Percentiles rank a stretch among this genome's conserved stretches.
phyloP scores from a whole-genome alignment of 2,797 vertebrate genomes.

The Myotis planiceps region DNA sequence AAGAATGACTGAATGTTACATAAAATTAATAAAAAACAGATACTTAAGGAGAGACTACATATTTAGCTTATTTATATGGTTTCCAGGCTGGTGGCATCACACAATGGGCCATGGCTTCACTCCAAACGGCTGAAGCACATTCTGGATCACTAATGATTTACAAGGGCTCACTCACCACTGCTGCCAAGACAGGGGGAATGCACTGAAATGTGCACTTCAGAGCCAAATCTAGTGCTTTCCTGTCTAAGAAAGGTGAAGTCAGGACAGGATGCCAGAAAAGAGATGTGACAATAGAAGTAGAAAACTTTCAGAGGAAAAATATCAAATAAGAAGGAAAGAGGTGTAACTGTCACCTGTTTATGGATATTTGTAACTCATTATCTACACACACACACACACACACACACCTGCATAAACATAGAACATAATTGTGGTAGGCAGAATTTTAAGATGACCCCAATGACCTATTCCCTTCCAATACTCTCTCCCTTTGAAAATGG shows the following conservation, averaged over 20 bases:
- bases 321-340: not conserved
- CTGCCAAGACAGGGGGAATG: constrained; percentile 53
- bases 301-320: not conserved
- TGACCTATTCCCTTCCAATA: not conserved
- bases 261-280: not conserved
- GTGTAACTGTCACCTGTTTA: not conserved
- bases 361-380: not conserved
- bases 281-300: not conserved
- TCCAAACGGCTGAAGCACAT: constrained; percentile 52
- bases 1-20: not conserved
- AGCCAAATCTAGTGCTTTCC: constrained; percentile 46
- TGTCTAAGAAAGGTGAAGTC: constrained; percentile 56
- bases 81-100: not conserved
- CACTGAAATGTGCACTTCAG: constrained; percentile 36
- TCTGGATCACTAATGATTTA: constrained; percentile 52
- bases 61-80: not conserved
- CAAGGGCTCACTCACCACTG: not conserved
- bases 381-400: not conserved
- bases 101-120: constrained; percentile 38
- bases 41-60: not conserved
- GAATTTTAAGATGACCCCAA: not conserved
- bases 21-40: not conserved
- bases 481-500: not conserved
- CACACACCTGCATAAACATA: not conserved
- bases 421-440: not conserved